phyloP scores from a whole-genome alignment of 2,113 vertebrate genomes.

The Prolemur simus region DNA sequence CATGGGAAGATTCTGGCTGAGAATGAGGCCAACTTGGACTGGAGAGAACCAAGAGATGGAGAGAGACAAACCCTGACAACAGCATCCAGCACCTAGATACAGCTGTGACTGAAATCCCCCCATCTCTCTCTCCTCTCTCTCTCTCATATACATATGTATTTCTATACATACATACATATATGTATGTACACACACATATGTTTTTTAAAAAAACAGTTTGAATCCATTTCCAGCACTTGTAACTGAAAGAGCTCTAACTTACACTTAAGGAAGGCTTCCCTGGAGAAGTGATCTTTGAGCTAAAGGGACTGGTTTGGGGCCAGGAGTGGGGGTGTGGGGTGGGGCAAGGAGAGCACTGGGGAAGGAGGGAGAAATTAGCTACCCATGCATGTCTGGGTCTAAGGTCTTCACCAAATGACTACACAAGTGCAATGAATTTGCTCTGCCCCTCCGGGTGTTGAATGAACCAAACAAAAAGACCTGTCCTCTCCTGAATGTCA shows the following conservation, averaged over 20 bases:
- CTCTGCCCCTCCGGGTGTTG: background rate
- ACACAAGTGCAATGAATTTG: background rate
- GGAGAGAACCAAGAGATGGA: background rate
- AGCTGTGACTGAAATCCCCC: background rate
- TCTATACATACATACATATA: background rate
- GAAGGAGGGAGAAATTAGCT: background rate
- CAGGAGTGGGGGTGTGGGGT: fast-evolving
- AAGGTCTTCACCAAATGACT: background rate
- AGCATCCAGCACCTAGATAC: background rate
- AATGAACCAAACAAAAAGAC: constrained; percentile 49
- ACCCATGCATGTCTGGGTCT: background rate
- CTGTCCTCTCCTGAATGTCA: background rate
- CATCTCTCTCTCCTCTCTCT: background rate
- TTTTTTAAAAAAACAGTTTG: background rate
- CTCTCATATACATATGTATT: no score
- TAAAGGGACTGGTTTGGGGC: background rate
- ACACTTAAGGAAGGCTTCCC: background rate
- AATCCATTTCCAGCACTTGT: background rate
- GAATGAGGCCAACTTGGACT: background rate
- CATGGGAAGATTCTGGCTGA: background rate
- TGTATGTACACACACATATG: background rate
- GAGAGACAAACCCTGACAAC: background rate
- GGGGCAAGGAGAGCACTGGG: background rate
- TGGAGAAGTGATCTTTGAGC: background rate
- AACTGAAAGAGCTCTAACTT: background rate